phyloP scores from a whole-genome alignment of 2,888 invertebrate species.

The Pheosia gnoma region DNA sequence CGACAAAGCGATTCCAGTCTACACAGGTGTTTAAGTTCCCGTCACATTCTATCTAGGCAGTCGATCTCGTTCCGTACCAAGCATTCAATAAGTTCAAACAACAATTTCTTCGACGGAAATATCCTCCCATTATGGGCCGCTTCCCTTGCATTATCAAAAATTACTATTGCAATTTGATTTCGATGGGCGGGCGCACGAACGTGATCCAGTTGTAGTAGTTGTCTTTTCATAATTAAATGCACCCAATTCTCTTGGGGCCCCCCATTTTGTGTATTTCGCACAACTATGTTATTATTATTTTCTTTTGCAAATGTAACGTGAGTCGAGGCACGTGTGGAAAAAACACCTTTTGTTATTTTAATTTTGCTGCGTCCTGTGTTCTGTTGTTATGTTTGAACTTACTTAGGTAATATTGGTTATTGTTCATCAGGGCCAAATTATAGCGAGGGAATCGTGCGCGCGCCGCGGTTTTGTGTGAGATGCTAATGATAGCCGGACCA shows the following conservation, averaged over 20 bases:
- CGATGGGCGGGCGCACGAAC: constrained; percentile 62
- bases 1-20: constrained; percentile 66
- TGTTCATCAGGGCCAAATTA: no score
- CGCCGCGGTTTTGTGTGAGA: no score
- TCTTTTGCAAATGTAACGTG: constrained; percentile 71
- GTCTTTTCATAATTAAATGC: constrained; percentile 79
- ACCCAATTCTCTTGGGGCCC: constrained; percentile 55
- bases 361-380: constrained; percentile 57
- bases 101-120: constrained; percentile 71
- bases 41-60: constrained; percentile 48
- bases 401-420: background rate
- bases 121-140: constrained; percentile 72
- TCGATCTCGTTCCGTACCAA: constrained; percentile 56
- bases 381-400: constrained; percentile 27
- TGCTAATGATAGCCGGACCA: no score
- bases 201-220: constrained; percentile 70
- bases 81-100: constrained; percentile 59
- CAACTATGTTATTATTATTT: constrained; percentile 63
- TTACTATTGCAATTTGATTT: constrained; percentile 77
- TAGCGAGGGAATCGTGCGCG: no score
- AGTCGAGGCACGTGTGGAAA: constrained; percentile 73
- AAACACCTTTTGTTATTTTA: constrained; percentile 64
- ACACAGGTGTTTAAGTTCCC: constrained; percentile 61
- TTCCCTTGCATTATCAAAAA: constrained; percentile 78
- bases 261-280: constrained; percentile 57